Evolutionary conservation across 2,888 invertebrate genomes (phyloP).

Genomic region (Meloe dianella): DNA sequence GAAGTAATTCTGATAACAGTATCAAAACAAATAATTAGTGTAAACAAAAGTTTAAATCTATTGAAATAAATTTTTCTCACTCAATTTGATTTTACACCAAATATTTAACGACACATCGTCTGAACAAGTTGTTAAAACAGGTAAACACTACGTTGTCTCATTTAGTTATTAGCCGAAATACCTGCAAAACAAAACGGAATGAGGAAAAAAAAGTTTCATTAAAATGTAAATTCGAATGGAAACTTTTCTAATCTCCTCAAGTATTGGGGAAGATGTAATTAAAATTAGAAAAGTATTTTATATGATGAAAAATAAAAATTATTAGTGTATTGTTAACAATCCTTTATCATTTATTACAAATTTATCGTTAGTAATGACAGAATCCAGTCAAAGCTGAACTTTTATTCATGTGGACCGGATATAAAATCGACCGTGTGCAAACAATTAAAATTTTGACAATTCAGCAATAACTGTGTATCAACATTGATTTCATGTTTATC

Average conservation of each 20-base stretch:
- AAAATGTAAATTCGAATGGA: neutral
- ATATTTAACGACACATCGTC: constrained; percentile 2
- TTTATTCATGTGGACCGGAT: no score
- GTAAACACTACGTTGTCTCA: neutral
- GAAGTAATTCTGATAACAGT: constrained; percentile 8
- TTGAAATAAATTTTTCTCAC: neutral
- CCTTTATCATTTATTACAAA: no score
- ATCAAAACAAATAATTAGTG: neutral
- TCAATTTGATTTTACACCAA: neutral
- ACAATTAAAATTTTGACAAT: no score
- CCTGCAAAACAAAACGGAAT: neutral
- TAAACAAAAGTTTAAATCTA: neutral
- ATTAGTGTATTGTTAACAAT: neutral
- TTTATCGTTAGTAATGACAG: no score
- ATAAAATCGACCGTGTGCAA: no score
- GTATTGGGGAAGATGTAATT: neutral
- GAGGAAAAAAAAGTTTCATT: neutral
- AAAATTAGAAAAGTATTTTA: neutral
- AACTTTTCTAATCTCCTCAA: neutral
- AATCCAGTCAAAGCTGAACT: no score
- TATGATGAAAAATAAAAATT: no score
- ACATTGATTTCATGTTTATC: no score
- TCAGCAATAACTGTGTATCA: no score
- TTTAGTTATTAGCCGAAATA: neutral
- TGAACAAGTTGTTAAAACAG: neutral